Percentiles rank a stretch among this genome's conserved stretches.
Conservation (phyloP, 1,140 invertebrate genomes). For the Drosophila equinoxialis region DNA sequence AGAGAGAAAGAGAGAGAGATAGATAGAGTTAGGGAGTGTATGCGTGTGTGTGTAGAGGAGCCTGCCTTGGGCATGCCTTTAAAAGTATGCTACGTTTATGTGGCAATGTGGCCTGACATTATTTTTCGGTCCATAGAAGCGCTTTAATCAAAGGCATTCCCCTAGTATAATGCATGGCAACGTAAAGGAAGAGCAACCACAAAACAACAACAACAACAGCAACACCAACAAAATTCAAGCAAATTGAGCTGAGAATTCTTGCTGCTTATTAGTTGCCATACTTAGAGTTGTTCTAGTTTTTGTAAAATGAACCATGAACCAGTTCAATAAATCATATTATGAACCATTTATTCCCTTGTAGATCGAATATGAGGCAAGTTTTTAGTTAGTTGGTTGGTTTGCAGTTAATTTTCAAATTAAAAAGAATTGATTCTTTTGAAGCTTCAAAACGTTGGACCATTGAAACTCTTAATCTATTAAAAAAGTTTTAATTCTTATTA, state of each 20-base stretch:
- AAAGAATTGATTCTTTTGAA: no score
- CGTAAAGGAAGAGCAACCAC: neutral
- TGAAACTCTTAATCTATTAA: no score
- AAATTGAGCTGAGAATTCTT: constrained; percentile 15
- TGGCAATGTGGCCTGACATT: constrained; percentile 38
- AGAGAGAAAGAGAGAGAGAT: neutral
- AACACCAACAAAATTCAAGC: neutral
- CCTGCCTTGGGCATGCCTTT: constrained; percentile 49
- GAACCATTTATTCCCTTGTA: no score
- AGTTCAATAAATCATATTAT: no score
- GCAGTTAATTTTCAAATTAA: no score
- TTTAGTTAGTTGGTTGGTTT: no score
- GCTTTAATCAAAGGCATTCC: constrained; percentile 59
- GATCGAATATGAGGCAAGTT: no score
- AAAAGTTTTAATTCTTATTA: no score
- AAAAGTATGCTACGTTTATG: constrained; percentile 47
- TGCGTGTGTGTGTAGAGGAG: constrained; percentile 15
- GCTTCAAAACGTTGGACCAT: no score
- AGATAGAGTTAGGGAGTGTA: neutral
- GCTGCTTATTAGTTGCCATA: neutral
- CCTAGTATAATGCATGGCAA: constrained; percentile 8
- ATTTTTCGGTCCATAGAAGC: constrained; percentile 41
- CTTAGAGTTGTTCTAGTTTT: neutral
- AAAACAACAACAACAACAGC: constrained; percentile 4
- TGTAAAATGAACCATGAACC: no score